These are phyloP conservation scores for Diabrotica balteata DNA, from an alignment of 2,888 invertebrate genomes.

Conservation along the genomic window DNA sequence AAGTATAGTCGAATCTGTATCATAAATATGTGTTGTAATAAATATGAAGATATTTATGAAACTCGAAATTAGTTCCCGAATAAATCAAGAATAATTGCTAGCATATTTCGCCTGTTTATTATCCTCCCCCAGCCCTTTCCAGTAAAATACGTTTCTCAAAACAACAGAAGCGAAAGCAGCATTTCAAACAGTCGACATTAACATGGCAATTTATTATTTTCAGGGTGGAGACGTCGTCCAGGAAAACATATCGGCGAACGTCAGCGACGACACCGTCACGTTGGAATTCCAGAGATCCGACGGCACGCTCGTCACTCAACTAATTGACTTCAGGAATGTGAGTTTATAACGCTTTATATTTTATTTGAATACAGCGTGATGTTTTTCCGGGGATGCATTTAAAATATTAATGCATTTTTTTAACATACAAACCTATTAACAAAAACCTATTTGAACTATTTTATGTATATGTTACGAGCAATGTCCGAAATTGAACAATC, in stretches of 20 bases:
- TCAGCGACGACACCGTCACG: conserved; percentile 87
- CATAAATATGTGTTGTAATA: too few relatives aligned
- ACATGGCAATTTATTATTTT: conserved; percentile 48
- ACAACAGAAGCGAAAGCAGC: background rate
- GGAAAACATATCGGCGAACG: conserved; percentile 91
- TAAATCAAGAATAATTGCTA: too few relatives aligned
- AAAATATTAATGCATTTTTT: background rate
- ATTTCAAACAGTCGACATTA: background rate
- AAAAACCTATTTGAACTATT: too few relatives aligned
- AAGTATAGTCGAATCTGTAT: too few relatives aligned
- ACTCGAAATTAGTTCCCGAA: too few relatives aligned
- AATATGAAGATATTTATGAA: too few relatives aligned
- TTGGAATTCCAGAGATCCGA: conserved; percentile 90
- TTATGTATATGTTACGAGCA: too few relatives aligned
- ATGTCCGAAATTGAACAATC: too few relatives aligned
- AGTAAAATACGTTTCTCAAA: background rate
- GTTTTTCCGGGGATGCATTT: background rate
- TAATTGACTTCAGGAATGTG: conserved; percentile 94
- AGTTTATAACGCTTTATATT: conserved; percentile 56
- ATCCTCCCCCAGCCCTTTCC: too few relatives aligned
- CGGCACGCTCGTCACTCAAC: conserved; percentile 89
- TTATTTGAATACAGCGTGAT: conserved; percentile 2
- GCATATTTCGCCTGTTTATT: too few relatives aligned
- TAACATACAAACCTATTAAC: too few relatives aligned
- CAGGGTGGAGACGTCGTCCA: conserved; percentile 94